These are phyloP conservation scores for Arctocebus calabarensis DNA, from an alignment of 2,797 vertebrate species.

Conservation along the genomic window DNA sequence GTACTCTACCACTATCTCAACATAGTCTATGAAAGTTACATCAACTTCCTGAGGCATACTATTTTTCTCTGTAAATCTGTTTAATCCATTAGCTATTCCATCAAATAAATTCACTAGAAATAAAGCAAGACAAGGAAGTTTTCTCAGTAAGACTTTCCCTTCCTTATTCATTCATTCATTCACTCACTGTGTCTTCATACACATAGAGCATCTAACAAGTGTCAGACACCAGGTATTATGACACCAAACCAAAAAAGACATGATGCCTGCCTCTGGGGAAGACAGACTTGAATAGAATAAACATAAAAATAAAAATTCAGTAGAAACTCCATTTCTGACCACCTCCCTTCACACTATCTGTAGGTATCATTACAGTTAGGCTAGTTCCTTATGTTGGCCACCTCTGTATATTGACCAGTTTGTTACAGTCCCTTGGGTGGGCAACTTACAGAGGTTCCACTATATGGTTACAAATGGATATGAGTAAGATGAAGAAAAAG, in stretches of 20 bases:
- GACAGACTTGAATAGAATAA: neutral
- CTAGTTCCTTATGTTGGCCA: too few relatives aligned
- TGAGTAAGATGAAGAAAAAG: neutral
- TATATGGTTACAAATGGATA: neutral
- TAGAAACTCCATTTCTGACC: too few relatives aligned
- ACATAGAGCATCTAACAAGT: neutral
- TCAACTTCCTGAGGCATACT: neutral
- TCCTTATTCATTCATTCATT: conserved; percentile 2
- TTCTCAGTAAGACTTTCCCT: neutral
- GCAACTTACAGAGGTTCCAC: too few relatives aligned
- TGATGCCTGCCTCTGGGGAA: neutral
- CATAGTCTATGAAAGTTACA: conserved; percentile 31
- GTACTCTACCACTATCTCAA: neutral
- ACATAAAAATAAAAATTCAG: neutral
- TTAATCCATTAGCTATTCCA: conserved; percentile 4
- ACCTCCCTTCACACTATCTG: too few relatives aligned
- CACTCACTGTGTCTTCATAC: neutral
- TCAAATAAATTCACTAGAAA: conserved; percentile 14
- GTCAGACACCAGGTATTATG: neutral
- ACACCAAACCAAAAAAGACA: neutral
- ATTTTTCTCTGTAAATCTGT: conserved; percentile 14
- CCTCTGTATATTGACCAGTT: too few relatives aligned
- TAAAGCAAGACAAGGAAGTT: conserved; percentile 19
- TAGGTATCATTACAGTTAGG: too few relatives aligned
- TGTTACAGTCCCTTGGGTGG: too few relatives aligned